Evolutionary conservation across 1,140 invertebrate genomes (phyloP).

Genomic region (Hypothenemus hampei): DNA sequence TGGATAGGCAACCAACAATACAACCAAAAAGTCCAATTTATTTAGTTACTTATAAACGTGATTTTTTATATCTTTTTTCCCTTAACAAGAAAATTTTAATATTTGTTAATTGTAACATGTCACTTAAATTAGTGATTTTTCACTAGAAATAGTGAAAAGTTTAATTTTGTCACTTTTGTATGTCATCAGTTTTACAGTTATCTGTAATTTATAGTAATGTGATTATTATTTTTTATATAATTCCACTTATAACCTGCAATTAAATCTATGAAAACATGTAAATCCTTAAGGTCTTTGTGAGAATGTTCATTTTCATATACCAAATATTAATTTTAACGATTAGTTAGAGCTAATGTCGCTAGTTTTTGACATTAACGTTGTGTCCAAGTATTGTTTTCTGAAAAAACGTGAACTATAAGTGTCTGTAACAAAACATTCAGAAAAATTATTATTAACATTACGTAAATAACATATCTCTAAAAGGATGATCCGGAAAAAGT

Average conservation of each 20-base stretch:
- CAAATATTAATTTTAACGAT: background rate
- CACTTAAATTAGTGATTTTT: too few relatives aligned
- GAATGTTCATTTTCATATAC: background rate
- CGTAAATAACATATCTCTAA: background rate
- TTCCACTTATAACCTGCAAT: background rate
- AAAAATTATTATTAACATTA: background rate
- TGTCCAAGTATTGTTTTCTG: background rate
- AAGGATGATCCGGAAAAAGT: constrained; percentile 35
- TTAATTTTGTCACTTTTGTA: too few relatives aligned
- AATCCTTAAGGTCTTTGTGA: background rate
- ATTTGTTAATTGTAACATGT: too few relatives aligned
- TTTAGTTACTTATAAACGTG: too few relatives aligned
- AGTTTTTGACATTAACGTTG: background rate
- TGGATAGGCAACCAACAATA: too few relatives aligned
- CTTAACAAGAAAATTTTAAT: too few relatives aligned
- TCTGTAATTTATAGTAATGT: background rate
- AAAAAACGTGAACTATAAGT: background rate
- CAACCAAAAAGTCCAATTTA: too few relatives aligned
- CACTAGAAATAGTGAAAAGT: too few relatives aligned
- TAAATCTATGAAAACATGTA: background rate
- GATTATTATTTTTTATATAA: background rate
- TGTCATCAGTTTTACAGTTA: constrained; percentile 1
- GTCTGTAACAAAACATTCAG: background rate
- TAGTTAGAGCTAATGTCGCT: background rate
- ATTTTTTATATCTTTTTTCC: too few relatives aligned